These are phyloP conservation scores for Yponomeuta cagnagella DNA, from an alignment of 2,888 invertebrate species.

Conservation along the genomic window DNA sequence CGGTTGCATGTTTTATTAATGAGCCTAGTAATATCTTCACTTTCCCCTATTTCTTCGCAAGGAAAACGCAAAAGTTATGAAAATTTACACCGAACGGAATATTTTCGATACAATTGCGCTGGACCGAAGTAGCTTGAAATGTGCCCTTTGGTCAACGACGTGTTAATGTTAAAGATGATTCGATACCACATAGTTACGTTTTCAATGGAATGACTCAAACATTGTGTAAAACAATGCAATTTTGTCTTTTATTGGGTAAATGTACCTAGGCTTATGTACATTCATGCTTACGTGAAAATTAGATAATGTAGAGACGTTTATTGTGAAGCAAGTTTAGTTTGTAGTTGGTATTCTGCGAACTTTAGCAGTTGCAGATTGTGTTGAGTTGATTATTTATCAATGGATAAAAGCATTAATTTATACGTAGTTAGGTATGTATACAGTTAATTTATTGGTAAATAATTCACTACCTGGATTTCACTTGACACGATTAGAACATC, in stretches of 20 bases:
- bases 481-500: constrained; percentile 12
- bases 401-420: background rate
- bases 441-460: background rate
- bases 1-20: constrained; percentile 58
- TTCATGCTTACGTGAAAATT: too few species aligned
- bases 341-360: too few species aligned
- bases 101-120: constrained; percentile 26
- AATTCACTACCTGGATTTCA: constrained; percentile 10
- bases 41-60: constrained; percentile 43
- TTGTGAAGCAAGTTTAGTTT: too few species aligned
- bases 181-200: background rate
- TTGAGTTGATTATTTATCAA: too few species aligned
- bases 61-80: constrained; percentile 39
- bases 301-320: too few species aligned
- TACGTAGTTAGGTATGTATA: background rate
- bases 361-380: too few species aligned
- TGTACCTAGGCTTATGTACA: too few species aligned
- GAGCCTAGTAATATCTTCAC: constrained; percentile 46
- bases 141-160: too few species aligned
- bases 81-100: constrained; percentile 30
- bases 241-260: too few species aligned
- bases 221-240: background rate
- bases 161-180: too few species aligned
- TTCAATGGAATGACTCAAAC: background rate
- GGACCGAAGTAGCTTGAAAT: background rate